A percentile compares a stretch with the other conserved stretches of the same genome.
phyloP scores from a whole-genome alignment of 2,797 vertebrate genomes.

The Sciaenops ocellatus region DNA sequence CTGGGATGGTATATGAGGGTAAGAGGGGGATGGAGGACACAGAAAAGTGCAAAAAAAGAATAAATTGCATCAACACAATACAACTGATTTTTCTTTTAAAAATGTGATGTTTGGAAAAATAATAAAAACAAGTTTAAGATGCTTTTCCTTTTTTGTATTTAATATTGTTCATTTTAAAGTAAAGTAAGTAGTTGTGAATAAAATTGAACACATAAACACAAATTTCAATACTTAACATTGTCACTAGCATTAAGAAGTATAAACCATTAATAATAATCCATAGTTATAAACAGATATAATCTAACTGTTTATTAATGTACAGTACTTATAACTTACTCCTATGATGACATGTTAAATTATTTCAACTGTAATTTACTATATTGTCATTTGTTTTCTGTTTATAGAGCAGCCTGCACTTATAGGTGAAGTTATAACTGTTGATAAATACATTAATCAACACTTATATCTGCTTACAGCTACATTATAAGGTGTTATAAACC shows the following conservation, averaged over 20 bases:
- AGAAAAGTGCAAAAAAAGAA: slow-evolving; percentile 9
- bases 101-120: neutral
- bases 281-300: too few relatives aligned
- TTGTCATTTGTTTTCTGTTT: too few relatives aligned
- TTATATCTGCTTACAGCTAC: neutral
- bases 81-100: neutral
- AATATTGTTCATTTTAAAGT: neutral
- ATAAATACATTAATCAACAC: neutral
- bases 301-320: neutral
- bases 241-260: too few relatives aligned
- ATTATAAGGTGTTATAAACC: neutral
- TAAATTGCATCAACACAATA: neutral
- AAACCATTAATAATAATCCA: too few relatives aligned
- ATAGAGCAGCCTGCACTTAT: neutral
- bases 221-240: neutral
- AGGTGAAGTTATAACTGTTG: too few relatives aligned
- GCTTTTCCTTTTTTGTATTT: neutral
- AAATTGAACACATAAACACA: neutral
- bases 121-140: neutral
- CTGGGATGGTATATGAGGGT: slow-evolving; percentile 69
- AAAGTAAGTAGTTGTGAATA: neutral
- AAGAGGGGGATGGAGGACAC: slow-evolving; percentile 46
- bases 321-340: too few relatives aligned
- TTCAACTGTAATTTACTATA: too few relatives aligned
- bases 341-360: too few relatives aligned